Conservation (phyloP, 2,797 vertebrate species). For the Gambusia yucatana region DNA sequence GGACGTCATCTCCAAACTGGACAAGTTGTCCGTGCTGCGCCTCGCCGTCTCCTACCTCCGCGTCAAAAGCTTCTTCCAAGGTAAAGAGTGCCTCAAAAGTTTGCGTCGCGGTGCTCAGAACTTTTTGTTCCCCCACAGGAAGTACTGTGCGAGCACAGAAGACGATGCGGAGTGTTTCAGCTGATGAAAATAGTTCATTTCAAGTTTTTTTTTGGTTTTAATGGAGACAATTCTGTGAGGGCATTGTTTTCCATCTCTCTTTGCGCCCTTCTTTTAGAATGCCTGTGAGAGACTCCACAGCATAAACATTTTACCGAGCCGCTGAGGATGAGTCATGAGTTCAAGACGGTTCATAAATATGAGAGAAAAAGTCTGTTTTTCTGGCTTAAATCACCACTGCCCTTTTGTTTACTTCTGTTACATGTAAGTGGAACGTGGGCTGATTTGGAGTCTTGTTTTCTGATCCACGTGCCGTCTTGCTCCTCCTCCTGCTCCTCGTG, state of each 20-base stretch:
- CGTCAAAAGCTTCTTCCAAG: conserved; percentile 97
- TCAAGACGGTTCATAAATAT: background rate
- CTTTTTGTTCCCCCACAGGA: background rate
- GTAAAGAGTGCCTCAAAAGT: conserved; percentile 69
- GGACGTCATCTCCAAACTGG: conserved; percentile 93
- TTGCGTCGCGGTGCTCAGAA: background rate
- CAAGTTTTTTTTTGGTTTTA: background rate
- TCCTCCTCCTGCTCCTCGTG: conserved; percentile 35
- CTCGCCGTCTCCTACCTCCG: conserved; percentile 96
- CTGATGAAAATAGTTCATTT: background rate
- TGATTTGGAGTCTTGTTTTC: conserved; percentile 29
- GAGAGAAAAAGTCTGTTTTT: conserved; percentile 3
- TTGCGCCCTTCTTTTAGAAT: background rate
- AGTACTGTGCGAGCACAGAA: background rate
- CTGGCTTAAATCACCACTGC: conserved; percentile 10
- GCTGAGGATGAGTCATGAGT: conserved; percentile 7
- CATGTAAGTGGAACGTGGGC: conserved; percentile 32
- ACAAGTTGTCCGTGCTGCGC: conserved; percentile 94
- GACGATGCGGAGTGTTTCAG: background rate
- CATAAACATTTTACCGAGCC: conserved; percentile 2
- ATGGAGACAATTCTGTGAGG: background rate
- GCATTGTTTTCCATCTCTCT: background rate
- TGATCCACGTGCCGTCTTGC: conserved; percentile 18
- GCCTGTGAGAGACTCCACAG: background rate
- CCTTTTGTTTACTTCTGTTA: conserved; percentile 16